Base-by-base conservation (phyloP, 64 coral and sea anemone genomes). In the Pachyseris speciosa region DNA sequence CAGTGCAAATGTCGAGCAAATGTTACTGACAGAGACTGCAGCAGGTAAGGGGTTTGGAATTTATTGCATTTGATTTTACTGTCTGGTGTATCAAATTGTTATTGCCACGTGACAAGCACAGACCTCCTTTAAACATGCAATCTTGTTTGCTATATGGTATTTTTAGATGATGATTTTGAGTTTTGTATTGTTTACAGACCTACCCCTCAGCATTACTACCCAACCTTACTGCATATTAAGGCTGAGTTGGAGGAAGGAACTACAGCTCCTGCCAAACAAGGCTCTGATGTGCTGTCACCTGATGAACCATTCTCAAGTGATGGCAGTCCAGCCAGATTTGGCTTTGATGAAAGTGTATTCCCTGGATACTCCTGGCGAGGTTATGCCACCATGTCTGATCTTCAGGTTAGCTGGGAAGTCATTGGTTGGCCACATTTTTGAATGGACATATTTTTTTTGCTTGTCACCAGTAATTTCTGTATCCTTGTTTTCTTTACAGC, bases 191-290 rank as follows among this genome's bases (percentile, higher is more conserved):
- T 72, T 69, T 65, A n/a, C 15, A 95, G 94, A 27, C 96, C 96
- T 13, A 38, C 85, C 8, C 61, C 69, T 51, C 64, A 92, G 20
- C 75, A 90, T 75, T 98, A 89, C 64, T 89, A 90, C 29, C 89
- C 93, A 9, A 86, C 61, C 3, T 87, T 98, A 1, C 86, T 87
- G 27, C 93, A 95, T 25, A 88, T 99, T 41, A 88, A 76, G 79
- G 86, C 93, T n/a, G 97, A 99, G 42, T 22, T 99, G 50, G 97
- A 99, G 75, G 97, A 99, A 93, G 97, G 93, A 1, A 73, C 72
- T 7, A 52, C 86, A 36, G 77, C 64, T 17, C 61, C 85, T 31
- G 48, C 87, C 16, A 83, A 89, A 79, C 63, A 52, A 67, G 85
- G 76, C 5, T 43, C 75, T 39, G 94, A 87, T 67, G 72, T 92